Evolutionary conservation across 2,797 vertebrate genomes (phyloP).

Genomic region (Rousettus madagascariensis): DNA sequence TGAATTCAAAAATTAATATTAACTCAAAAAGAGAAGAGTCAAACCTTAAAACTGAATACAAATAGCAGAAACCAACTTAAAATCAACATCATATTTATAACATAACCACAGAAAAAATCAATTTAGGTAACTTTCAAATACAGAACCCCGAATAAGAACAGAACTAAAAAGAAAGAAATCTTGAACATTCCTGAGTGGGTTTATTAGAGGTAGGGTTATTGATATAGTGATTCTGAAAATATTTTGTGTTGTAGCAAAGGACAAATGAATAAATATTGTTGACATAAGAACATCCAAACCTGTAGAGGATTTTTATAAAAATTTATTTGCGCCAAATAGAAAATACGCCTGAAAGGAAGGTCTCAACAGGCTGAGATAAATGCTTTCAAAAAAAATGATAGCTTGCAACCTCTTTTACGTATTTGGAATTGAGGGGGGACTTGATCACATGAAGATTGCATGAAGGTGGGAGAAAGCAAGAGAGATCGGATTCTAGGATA

Average conservation of each 20-base stretch:
- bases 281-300: too few species aligned
- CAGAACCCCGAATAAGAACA: background rate
- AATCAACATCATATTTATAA: background rate
- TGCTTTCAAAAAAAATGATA: too few species aligned
- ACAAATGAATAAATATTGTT: background rate
- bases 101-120: background rate
- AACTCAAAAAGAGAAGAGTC: background rate
- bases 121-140: background rate
- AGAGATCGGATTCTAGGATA: too few species aligned
- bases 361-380: too few species aligned
- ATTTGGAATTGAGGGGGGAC: too few species aligned
- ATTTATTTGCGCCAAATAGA: too few species aligned
- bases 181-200: background rate
- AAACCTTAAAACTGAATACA: constrained; percentile 5
- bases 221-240: background rate
- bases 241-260: background rate
- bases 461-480: too few species aligned
- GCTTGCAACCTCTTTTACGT: too few species aligned
- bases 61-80: background rate
- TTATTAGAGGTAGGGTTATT: background rate
- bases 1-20: background rate
- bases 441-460: too few species aligned
- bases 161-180: background rate
- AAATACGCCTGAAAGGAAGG: too few species aligned
- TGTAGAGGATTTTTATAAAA: too few species aligned